phyloP scores from a whole-genome alignment of 1,140 invertebrate genomes.

The Drosophila ogumai region DNA sequence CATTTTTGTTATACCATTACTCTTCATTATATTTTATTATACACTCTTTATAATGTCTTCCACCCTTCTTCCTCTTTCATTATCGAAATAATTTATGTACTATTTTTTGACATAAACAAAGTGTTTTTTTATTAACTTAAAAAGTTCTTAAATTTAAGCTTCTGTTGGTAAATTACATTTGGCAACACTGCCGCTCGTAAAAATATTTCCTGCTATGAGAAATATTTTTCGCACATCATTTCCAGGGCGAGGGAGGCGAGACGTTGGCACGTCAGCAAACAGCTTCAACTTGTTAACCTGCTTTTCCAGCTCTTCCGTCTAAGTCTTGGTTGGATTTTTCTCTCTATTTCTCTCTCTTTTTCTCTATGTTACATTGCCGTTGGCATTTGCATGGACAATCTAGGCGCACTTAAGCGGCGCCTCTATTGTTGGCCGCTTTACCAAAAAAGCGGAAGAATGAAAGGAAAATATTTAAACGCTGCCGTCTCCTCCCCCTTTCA shows the following conservation, averaged over 20 bases:
- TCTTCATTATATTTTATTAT: no score
- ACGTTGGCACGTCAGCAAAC: conserved; percentile 52
- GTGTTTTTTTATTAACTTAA: background rate
- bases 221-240: conserved; percentile 68
- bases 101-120: background rate
- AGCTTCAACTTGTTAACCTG: conserved; percentile 78
- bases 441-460: conserved; percentile 59
- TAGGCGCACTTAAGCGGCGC: conserved; percentile 61
- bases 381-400: conserved; percentile 72
- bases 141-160: background rate
- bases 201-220: conserved; percentile 24
- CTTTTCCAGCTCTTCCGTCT: conserved; percentile 46
- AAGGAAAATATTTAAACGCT: conserved; percentile 75
- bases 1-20: no score
- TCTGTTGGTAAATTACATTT: background rate
- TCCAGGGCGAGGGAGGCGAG: conserved; percentile 21
- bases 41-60: no score
- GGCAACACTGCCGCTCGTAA: conserved; percentile 7
- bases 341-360: background rate
- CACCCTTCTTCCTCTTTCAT: background rate
- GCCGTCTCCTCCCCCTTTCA: conserved; percentile 29
- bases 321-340: background rate
- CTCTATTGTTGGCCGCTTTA: conserved; percentile 46
- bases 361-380: conserved; percentile 14
- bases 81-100: no score